These are phyloP conservation scores for Podarcis siculus DNA, from an alignment of 2,797 vertebrate genomes.

Conservation along the genomic window DNA sequence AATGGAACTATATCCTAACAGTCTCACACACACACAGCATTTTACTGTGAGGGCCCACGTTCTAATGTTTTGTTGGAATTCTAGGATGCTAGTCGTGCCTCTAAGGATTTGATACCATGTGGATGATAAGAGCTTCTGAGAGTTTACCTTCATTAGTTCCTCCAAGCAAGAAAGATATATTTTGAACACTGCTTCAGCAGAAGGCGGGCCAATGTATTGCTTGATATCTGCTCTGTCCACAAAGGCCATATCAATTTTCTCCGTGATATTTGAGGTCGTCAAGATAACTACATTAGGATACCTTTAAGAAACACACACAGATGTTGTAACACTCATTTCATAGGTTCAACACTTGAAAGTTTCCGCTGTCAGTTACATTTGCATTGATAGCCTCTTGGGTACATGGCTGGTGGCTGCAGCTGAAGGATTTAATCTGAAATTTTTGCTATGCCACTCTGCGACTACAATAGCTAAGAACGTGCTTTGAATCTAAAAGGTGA, in stretches of 20 bases:
- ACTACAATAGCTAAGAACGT: not conserved
- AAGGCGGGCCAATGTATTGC: conserved; percentile 94
- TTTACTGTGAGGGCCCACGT: too few species aligned
- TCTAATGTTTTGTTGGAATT: not conserved
- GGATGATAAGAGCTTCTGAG: conserved; percentile 16
- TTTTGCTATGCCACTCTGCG: not conserved
- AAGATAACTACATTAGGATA: conserved; percentile 96
- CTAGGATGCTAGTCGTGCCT: not conserved
- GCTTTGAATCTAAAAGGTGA: not conserved
- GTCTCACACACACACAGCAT: too few species aligned
- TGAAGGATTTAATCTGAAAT: not conserved
- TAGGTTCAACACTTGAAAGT: not conserved
- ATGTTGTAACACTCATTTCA: not conserved
- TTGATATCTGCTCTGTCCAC: conserved; percentile 98
- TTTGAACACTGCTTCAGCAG: conserved; percentile 90
- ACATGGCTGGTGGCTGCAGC: not conserved
- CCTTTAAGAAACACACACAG: conserved; percentile 74
- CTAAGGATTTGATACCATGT: not conserved
- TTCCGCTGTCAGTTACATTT: not conserved
- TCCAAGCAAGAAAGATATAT: conserved; percentile 96
- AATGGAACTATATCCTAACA: too few species aligned
- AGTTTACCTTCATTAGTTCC: conserved; percentile 94
- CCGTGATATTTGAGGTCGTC: conserved; percentile 96
- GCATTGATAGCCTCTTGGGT: not conserved
- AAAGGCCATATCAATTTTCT: conserved; percentile 97